Percentiles rank a stretch among this genome's conserved stretches.
Evolutionary conservation across 2,888 invertebrate genomes (phyloP).

Genomic region (Cryptophagus acutangulus): DNA sequence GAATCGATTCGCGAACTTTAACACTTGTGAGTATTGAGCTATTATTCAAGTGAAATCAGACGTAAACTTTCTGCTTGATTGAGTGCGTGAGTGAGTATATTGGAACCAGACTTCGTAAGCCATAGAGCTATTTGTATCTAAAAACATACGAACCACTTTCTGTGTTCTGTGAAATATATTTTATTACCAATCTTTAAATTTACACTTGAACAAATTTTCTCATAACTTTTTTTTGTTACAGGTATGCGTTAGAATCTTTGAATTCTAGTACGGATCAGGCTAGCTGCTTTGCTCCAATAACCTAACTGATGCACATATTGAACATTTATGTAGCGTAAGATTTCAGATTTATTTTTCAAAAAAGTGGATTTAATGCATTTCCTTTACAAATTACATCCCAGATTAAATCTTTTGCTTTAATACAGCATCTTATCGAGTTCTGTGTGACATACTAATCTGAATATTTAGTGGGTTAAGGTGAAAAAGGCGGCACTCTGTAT

Average conservation of each 20-base stretch:
- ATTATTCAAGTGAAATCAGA: constrained; percentile 46
- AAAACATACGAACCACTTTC: constrained; percentile 24
- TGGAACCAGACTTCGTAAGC: constrained; percentile 20
- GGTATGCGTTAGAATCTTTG: constrained; percentile 23
- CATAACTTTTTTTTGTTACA: constrained; percentile 30
- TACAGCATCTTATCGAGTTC: no score
- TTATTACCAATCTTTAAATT: constrained; percentile 30
- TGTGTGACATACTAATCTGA: no score
- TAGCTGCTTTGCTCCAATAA: no score
- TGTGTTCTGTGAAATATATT: constrained; percentile 30
- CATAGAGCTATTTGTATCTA: constrained; percentile 17
- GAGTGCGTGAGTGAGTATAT: constrained; percentile 39
- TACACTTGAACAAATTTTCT: constrained; percentile 31
- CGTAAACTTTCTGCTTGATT: constrained; percentile 45
- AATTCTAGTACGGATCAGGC: no score
- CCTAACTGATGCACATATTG: no score
- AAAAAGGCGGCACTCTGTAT: no score
- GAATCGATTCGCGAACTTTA: constrained; percentile 36
- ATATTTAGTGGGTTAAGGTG: no score
- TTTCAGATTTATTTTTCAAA: no score
- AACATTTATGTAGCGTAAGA: no score
- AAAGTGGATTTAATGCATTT: no score
- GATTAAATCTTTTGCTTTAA: no score
- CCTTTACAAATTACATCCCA: no score
- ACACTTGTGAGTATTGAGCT: constrained; percentile 41